phyloP scores from a whole-genome alignment of 2,888 invertebrate species.

The Caenorhabditis angaria region DNA sequence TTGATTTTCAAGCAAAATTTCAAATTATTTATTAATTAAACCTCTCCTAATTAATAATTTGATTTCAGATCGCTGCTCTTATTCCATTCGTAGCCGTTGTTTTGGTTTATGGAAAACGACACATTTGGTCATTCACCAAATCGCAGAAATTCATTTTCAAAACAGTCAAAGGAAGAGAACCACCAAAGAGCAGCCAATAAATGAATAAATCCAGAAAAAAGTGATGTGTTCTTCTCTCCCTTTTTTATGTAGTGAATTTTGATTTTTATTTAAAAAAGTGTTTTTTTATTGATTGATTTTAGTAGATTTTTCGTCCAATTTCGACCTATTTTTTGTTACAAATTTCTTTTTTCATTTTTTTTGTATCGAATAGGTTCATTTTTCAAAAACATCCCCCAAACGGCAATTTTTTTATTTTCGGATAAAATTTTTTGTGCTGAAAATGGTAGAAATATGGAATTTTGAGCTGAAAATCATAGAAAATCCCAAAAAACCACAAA shows the following conservation, averaged over 20 bases:
- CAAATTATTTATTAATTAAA: no score
- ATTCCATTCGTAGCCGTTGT: constrained; percentile 62
- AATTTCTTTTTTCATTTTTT: background rate
- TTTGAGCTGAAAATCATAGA: no score
- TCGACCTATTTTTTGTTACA: background rate
- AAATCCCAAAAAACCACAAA: no score
- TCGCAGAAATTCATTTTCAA: constrained; percentile 69
- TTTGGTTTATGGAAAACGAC: constrained; percentile 67
- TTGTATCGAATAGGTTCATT: background rate
- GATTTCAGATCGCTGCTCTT: constrained; percentile 63
- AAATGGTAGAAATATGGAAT: no score
- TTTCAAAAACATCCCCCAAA: background rate
- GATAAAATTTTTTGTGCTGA: background rate
- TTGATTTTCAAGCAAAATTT: no score
- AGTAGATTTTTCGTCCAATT: background rate
- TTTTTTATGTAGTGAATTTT: constrained; percentile 1
- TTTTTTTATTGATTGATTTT: background rate
- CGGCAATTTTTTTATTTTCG: background rate
- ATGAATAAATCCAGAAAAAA: no score
- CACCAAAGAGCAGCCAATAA: constrained; percentile 60
- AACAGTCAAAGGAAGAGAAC: constrained; percentile 68
- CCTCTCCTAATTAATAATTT: no score
- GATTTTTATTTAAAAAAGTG: no score
- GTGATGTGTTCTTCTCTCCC: no score
- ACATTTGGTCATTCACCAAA: constrained; percentile 68